Evolutionary conservation across 2,113 vertebrate species (phyloP).

Genomic region (Clarias macrocephalus): DNA sequence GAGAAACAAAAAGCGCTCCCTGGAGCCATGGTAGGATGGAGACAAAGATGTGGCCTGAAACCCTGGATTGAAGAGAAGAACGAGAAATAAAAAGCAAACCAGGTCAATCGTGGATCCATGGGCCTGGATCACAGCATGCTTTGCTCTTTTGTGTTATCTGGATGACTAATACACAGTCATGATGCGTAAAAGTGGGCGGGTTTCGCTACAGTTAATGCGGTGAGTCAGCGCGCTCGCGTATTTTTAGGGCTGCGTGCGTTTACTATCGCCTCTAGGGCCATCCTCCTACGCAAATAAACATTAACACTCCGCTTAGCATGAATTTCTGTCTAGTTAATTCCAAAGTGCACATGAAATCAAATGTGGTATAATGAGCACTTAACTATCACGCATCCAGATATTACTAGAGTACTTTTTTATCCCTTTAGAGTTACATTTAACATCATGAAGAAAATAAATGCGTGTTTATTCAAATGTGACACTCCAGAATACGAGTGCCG

Average conservation of each 20-base stretch:
- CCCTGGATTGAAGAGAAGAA: neutral
- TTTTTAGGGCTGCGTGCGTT: conserved; percentile 3
- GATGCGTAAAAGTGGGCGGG: conserved; percentile 24
- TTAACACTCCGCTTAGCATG: neutral
- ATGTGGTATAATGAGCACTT: neutral
- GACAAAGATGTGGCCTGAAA: conserved; percentile 4
- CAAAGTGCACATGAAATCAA: neutral
- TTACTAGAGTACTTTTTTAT: neutral
- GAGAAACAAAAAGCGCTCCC: neutral
- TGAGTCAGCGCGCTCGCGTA: conserved; percentile 34
- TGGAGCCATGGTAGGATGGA: neutral
- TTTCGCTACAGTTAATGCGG: conserved; percentile 9
- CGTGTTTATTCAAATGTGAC: neutral
- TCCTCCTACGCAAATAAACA: conserved; percentile 14
- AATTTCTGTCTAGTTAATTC: neutral
- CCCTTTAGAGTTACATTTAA: neutral
- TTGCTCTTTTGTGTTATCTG: conserved; percentile 3
- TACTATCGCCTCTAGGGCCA: conserved; percentile 15
- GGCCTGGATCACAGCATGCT: neutral
- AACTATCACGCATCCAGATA: neutral
- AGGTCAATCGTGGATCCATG: neutral
- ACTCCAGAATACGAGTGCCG: neutral
- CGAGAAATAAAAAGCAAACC: neutral
- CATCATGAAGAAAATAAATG: neutral
- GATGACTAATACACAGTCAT: neutral